phyloP scores from a whole-genome alignment of 2,888 invertebrate genomes.

The Myopa testacea region DNA sequence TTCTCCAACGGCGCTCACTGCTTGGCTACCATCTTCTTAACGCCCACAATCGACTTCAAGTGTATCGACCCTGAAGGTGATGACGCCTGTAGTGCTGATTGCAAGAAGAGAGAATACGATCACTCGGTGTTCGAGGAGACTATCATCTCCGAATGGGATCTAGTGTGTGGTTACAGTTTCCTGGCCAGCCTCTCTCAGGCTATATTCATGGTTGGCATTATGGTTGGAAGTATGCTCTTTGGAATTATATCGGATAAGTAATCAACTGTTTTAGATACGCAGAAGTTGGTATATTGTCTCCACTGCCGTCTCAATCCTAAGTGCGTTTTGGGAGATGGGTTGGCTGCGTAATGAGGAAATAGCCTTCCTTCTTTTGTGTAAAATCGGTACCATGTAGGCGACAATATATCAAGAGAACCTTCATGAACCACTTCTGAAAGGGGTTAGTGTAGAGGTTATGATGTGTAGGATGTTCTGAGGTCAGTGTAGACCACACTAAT shows the following conservation, averaged over 20 bases:
- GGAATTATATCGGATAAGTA: conserved; percentile 83
- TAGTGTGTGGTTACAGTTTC: conserved; percentile 72
- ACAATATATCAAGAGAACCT: no score
- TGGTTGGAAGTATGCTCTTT: conserved; percentile 80
- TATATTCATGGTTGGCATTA: conserved; percentile 81
- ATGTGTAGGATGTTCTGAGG: no score
- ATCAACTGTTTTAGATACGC: conserved; percentile 50
- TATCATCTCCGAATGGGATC: conserved; percentile 80
- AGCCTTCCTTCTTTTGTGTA: no score
- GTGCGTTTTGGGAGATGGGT: no score
- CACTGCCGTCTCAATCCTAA: no score
- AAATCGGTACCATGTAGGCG: no score
- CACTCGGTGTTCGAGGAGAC: conserved; percentile 77
- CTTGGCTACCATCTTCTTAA: conserved; percentile 81
- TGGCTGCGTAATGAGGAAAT: no score
- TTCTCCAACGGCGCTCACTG: conserved; percentile 87
- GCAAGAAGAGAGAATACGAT: conserved; percentile 72
- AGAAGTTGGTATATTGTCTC: no score
- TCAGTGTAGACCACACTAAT: no score
- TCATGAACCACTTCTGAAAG: no score
- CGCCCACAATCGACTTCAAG: conserved; percentile 74
- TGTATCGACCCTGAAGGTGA: conserved; percentile 68
- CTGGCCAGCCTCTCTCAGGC: conserved; percentile 82
- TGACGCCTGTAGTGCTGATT: conserved; percentile 70
- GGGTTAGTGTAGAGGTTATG: no score